Percentiles rank a stretch among this genome's conserved stretches.
phyloP scores from a whole-genome alignment of 64 coral and sea anemone species.

The Porites lutea region DNA sequence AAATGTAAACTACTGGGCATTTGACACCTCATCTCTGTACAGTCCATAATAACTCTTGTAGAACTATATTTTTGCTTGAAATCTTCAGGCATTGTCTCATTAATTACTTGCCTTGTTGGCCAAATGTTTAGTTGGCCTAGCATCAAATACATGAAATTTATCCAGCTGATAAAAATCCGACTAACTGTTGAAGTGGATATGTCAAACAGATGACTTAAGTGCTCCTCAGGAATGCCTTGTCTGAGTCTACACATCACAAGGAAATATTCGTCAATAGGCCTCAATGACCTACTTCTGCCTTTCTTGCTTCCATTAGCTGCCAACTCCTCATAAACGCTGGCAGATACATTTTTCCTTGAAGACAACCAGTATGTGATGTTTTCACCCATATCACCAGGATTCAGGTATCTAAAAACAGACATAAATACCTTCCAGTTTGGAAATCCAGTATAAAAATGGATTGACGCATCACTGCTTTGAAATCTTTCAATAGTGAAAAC shows the following conservation, averaged over 20 bases:
- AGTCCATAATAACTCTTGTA: conserved; percentile 38
- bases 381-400: conserved; percentile 53
- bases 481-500: too few species aligned
- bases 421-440: too few species aligned
- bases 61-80: conserved; percentile 31
- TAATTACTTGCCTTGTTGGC: conserved; percentile 1
- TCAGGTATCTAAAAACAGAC: conserved; percentile 58
- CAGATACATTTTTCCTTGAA: conserved; percentile 16
- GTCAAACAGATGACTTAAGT: conserved; percentile 23
- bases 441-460: too few species aligned
- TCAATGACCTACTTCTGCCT: neutral
- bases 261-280: conserved; percentile 26
- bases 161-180: conserved; percentile 40
- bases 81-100: conserved; percentile 27
- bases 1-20: conserved; percentile 45
- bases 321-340: neutral
- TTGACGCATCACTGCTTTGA: too few species aligned
- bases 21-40: conserved; percentile 29
- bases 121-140: conserved; percentile 43
- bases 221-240: conserved; percentile 39
- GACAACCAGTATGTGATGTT: conserved; percentile 50
- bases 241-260: conserved; percentile 33
- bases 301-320: neutral
- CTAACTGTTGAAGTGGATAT: conserved; percentile 26
- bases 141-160: conserved; percentile 36